Evolutionary conservation across 2,888 invertebrate genomes (phyloP).

Genomic region (Pheosia gnoma): DNA sequence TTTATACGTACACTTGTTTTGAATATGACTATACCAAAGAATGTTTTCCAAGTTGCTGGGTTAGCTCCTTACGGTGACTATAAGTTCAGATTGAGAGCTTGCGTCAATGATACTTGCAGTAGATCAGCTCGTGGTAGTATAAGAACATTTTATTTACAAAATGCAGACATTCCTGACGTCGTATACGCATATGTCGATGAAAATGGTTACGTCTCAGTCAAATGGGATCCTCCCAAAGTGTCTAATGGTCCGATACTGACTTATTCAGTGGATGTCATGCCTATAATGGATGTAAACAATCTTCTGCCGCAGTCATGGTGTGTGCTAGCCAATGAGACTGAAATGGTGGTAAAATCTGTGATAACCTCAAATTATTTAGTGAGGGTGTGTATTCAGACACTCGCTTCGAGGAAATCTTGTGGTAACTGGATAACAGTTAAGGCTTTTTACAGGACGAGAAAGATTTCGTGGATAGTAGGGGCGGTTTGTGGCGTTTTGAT

Average conservation of each 20-base stretch:
- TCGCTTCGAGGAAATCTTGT: slow-evolving; percentile 40
- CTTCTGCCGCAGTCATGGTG: slow-evolving; percentile 62
- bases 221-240: slow-evolving; percentile 63
- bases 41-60: slow-evolving; percentile 54
- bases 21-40: slow-evolving; percentile 50
- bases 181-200: slow-evolving; percentile 39
- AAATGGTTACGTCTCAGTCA: slow-evolving; percentile 51
- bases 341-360: slow-evolving; percentile 42
- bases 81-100: slow-evolving; percentile 66
- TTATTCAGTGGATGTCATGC: slow-evolving; percentile 64
- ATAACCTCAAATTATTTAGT: slow-evolving; percentile 46
- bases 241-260: slow-evolving; percentile 71
- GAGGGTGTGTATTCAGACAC: slow-evolving; percentile 44
- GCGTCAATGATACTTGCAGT: slow-evolving; percentile 59
- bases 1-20: slow-evolving; percentile 57
- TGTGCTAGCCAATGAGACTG: slow-evolving; percentile 45
- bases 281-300: slow-evolving; percentile 40
- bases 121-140: slow-evolving; percentile 62
- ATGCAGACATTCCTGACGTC: slow-evolving; percentile 59
- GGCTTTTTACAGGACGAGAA: slow-evolving; percentile 22
- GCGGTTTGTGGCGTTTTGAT: slow-evolving; percentile 56
- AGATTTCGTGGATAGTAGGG: slow-evolving; percentile 54
- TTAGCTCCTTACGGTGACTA: slow-evolving; percentile 74
- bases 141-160: slow-evolving; percentile 55
- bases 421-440: slow-evolving; percentile 36